Conservation (phyloP, 2,797 vertebrate genomes). For the Eidolon dupreanum region DNA sequence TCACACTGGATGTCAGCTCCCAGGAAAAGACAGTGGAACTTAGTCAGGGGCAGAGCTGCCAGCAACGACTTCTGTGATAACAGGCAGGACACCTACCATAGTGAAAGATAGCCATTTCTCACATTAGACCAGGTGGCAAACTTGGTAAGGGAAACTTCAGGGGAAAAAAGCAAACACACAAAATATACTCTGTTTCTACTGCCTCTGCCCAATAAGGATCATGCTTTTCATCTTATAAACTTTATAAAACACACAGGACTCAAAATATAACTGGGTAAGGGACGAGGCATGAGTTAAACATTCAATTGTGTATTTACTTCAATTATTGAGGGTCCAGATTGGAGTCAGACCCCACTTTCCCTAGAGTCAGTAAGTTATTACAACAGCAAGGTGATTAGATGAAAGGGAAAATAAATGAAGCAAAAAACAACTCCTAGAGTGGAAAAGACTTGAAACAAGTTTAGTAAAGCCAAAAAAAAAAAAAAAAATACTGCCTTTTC, state of each 20-base stretch:
- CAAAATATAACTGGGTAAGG: not conserved
- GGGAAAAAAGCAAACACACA: not conserved
- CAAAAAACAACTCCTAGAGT: not conserved
- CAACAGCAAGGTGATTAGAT: not conserved
- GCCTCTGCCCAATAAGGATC: not conserved
- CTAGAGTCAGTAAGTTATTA: not conserved
- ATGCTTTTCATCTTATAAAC: not conserved
- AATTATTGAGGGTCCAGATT: not conserved
- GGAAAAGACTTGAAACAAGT: not conserved
- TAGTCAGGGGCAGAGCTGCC: not conserved
- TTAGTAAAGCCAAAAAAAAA: not conserved
- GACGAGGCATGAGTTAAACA: not conserved
- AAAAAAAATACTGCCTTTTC: not conserved
- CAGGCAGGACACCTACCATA: not conserved
- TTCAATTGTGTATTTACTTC: not conserved
- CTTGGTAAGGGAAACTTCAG: not conserved
- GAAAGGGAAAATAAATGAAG: not conserved
- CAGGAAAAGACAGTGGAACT: not conserved
- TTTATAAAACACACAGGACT: not conserved
- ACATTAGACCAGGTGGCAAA: not conserved
- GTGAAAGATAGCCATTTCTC: not conserved
- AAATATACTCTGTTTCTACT: not conserved
- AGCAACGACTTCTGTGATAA: not conserved
- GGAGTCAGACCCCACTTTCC: not conserved
- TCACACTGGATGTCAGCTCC: not conserved